A percentile compares a stretch with the other conserved stretches of the same genome.
Conservation (phyloP, 2,113 vertebrate genomes). For the Phrynosoma blainvillii region DNA sequence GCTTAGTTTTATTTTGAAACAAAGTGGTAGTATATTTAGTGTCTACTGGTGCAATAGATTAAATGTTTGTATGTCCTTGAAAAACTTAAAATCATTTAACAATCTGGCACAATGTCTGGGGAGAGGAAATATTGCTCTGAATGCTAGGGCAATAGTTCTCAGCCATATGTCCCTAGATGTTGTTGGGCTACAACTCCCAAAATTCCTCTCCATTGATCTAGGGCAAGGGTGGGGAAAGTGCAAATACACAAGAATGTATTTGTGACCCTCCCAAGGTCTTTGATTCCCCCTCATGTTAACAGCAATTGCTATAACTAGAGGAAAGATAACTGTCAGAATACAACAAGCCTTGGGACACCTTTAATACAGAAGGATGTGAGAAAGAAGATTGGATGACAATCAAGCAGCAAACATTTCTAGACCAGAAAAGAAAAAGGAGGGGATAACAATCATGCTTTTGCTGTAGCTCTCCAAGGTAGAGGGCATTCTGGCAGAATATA, state of each 20-base stretch:
- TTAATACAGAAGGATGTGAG: background rate
- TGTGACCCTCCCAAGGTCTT: background rate
- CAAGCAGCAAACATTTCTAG: background rate
- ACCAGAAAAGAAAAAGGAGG: background rate
- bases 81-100: background rate
- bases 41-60: background rate
- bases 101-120: background rate
- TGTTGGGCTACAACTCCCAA: background rate
- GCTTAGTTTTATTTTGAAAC: slow-evolving; percentile 46
- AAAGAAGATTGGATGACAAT: background rate
- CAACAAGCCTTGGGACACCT: background rate
- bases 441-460: background rate
- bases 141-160: background rate
- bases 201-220: background rate
- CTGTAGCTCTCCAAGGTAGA: background rate
- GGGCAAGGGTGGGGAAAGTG: background rate
- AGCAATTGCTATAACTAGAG: background rate
- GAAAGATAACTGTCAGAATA: background rate
- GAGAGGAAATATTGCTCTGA: background rate
- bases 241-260: background rate
- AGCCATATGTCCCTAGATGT: background rate
- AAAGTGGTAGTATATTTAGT: slow-evolving; percentile 14
- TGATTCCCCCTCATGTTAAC: background rate
- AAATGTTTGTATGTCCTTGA: background rate
- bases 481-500: background rate